Conservation (phyloP, 2,888 invertebrate species). For the Dicyrtoma fusca region DNA sequence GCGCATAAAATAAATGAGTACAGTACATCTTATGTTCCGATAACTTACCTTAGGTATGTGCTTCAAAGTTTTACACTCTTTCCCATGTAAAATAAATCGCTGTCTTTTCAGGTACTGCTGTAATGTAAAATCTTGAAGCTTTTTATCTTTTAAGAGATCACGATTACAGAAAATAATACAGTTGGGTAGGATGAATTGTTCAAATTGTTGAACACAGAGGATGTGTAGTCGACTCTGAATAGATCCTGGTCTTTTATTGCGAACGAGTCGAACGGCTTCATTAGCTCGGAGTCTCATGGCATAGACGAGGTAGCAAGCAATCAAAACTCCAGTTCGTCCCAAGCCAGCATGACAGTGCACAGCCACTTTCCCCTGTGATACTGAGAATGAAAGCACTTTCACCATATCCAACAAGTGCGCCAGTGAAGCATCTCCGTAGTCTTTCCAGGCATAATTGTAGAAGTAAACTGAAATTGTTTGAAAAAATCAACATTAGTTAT, state of each 20-base stretch:
- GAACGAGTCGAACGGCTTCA: conserved; percentile 78
- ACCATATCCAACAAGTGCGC: conserved; percentile 82
- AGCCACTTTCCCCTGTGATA: conserved; percentile 78
- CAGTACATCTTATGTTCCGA: too few species aligned
- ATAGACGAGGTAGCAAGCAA: conserved; percentile 84
- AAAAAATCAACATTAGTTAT: not conserved
- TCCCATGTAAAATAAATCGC: conserved; percentile 73
- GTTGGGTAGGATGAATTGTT: conserved; percentile 76
- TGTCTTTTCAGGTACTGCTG: conserved; percentile 73
- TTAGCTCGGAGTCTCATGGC: conserved; percentile 74
- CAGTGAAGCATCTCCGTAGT: conserved; percentile 77
- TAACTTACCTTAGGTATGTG: conserved; percentile 79
- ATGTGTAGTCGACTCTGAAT: conserved; percentile 84
- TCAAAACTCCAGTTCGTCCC: conserved; percentile 82
- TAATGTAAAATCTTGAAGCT: conserved; percentile 69
- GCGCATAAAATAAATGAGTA: too few species aligned
- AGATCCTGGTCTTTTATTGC: conserved; percentile 74
- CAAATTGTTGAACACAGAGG: conserved; percentile 78
- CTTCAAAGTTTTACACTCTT: conserved; percentile 74
- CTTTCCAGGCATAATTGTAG: conserved; percentile 87
- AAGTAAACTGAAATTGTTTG: conserved; percentile 72
- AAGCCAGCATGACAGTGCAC: conserved; percentile 88
- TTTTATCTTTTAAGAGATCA: conserved; percentile 62
- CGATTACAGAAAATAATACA: conserved; percentile 72
- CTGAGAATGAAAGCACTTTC: conserved; percentile 83